Base-by-base conservation (phyloP, 2,113 vertebrate species). In the Halichoeres trimaculatus region DNA sequence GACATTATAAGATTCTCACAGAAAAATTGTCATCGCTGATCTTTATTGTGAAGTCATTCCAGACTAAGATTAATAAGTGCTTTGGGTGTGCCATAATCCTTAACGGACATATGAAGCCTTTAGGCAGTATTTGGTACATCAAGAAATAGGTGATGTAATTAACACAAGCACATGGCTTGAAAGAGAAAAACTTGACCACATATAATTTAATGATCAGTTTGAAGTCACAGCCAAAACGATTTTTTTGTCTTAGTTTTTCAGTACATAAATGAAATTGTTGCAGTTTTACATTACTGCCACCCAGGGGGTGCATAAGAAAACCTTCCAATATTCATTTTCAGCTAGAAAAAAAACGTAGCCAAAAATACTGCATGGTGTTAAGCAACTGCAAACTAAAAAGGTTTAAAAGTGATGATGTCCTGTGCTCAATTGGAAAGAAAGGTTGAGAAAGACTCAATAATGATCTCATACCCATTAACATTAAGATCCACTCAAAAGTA, bases 401-500 rank as follows among this genome's bases (percentile, higher is more conserved):
- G 30, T 43, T 53, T 34, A 26, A 19, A 41, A 12, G 40, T 14
- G 12, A 41, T 41, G 13, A 10, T 41, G 10, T 16, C 12, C 14
- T 13, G 40, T 41, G 40, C 1, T 41, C 5, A 41, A 14, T 41
- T 41, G 14, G 40, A 13, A 41, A 41, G 13, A 12, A 41, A 14
- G 14, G 40, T 12, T 12, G 1, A 14, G 14, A 14, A 41, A 41
- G 14, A 41, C 14, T 14, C 12, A 41, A 12, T 14, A 14, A 12
- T 41, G 40, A 30, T 62, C 7, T 23, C 11, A 17, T 70, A 69
- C 35, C 34, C 35, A 19, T 53, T 54, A 22, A 17, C n/a, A 41
- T 40, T 16, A 16, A 71, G 60, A 60, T 58, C 58, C 53, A 69
- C 11, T 50, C 36, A 17, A 53, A 70, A 71, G 24, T 5, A 13